Evolutionary conservation across 2,113 vertebrate genomes (phyloP), one percentile per base, ranked within the genome.

Genomic region (Hippocampus guttulatus): DNA sequence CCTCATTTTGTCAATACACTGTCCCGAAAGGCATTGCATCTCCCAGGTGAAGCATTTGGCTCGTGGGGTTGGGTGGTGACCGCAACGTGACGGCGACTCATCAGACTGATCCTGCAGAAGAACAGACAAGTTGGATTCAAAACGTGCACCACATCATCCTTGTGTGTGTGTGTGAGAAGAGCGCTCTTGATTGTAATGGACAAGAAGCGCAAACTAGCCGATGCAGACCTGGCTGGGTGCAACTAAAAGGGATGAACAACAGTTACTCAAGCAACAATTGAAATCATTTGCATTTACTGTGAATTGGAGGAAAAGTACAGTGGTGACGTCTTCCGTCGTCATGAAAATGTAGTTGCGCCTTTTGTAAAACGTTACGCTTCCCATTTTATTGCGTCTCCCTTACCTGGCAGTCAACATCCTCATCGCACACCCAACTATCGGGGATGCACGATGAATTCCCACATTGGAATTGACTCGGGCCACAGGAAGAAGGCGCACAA

Each of bases 1-100:
- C 97, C 97, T 99, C 78, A 95, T 97, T 77, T 91, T 94, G 81
- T 99, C 97, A 67, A 99, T 95, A 67, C 97, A 99, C 74, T 99
- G 97, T 33, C 97, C 97, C 0, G 96, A 96, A 67, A 88, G 78
- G 0, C 97, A 99, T 78, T 94, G 95, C 82, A 95, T 93, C 82
- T 98, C 96, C 1, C 88, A 95, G 51, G 90, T 70, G 0, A 93
- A 93, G 65, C 97, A 99, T 73, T 92, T 95, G 15, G 90, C 84
- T 0, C 94, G 92, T 0, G 92, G 92, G 0, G 90, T 93, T 0
- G 95, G 95, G 64, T 95, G 93, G 10, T 91, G 95, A 18, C 96
- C 96, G 30, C 97, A 99, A 7, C 87, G 95, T 62, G 94, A 81
- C 0, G 93, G 91, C 14, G 95, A 95, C 85, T 99, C 97, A 10